Evolutionary conservation across 2,113 vertebrate genomes (phyloP).

Genomic region (Scatophagus argus): DNA sequence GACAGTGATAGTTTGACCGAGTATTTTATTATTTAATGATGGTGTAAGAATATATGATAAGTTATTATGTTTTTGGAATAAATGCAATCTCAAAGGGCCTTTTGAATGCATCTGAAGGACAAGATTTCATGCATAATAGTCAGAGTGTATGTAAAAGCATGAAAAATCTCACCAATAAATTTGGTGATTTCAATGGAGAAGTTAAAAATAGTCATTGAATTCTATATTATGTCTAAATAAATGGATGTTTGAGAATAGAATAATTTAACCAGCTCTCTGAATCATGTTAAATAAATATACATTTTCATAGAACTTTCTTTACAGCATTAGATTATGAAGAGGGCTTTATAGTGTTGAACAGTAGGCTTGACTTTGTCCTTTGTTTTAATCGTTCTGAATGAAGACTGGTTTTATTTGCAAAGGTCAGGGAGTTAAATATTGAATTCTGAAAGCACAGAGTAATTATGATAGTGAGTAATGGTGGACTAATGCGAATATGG

Average conservation of each 20-base stretch:
- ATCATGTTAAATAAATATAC: not conserved
- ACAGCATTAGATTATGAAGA: conserved; percentile 5
- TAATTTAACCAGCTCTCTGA: not conserved
- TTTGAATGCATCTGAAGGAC: not conserved
- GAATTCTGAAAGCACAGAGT: conserved; percentile 51
- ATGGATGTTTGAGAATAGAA: not conserved
- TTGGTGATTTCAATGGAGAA: not conserved
- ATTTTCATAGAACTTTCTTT: not conserved
- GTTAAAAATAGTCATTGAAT: not conserved
- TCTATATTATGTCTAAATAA: not conserved
- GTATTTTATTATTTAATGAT: not conserved
- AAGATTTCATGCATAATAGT: not conserved
- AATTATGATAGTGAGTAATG: conserved; percentile 67
- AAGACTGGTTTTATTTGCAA: conserved; percentile 40
- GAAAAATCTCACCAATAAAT: not conserved
- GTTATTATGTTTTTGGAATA: not conserved
- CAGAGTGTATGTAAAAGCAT: not conserved
- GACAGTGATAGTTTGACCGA: not conserved
- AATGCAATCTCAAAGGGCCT: not conserved
- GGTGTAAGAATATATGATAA: not conserved
- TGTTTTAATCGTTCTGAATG: conserved; percentile 54
- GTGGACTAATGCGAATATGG: conserved; percentile 50
- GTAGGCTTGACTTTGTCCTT: conserved; percentile 33
- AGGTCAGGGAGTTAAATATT: conserved; percentile 61
- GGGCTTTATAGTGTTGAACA: conserved; percentile 7